A percentile compares a stretch with the other conserved stretches of the same genome.
Evolutionary conservation across 2,113 vertebrate genomes (phyloP).

Genomic region (Chelonoidis abingdonii): DNA sequence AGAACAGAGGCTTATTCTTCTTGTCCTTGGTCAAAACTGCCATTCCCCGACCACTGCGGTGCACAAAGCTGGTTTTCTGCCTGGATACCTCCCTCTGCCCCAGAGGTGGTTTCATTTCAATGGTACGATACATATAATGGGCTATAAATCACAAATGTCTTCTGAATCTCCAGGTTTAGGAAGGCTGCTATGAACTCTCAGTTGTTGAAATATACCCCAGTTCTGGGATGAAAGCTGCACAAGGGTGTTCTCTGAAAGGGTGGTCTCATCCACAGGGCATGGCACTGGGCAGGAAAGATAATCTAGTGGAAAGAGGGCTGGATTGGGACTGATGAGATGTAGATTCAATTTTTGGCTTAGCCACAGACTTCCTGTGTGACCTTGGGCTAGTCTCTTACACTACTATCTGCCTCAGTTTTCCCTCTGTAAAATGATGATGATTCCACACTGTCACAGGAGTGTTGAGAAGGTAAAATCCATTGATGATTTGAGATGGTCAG

Average conservation of each 20-base stretch:
- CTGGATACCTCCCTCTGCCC: not conserved
- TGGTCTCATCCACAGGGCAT: too few relatives aligned
- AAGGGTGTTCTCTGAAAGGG: too few relatives aligned
- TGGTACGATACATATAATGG: accelerated
- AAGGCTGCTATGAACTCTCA: not conserved
- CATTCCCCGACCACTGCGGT: not conserved
- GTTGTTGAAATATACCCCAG: not conserved
- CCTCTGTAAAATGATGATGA: too few relatives aligned
- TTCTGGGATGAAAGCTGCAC: not conserved
- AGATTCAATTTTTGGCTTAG: not conserved
- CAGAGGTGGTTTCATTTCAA: not conserved
- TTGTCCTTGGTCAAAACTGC: not conserved
- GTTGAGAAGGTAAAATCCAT: not conserved
- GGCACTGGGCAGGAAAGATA: too few relatives aligned
- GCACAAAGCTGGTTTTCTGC: not conserved
- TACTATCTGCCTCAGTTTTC: not conserved
- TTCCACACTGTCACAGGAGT: too few relatives aligned
- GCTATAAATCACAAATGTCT: not conserved
- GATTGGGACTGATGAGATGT: too few relatives aligned
- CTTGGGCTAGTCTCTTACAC: accelerated
- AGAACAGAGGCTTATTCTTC: too few relatives aligned
- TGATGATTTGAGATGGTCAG: not conserved
- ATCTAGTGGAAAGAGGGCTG: too few relatives aligned
- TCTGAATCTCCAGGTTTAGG: not conserved
- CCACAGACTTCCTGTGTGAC: not conserved